Evolutionary conservation across 1,140 invertebrate genomes (phyloP), one percentile per base, ranked within the genome.

Genomic region (Druon quercuslanigerum): DNA sequence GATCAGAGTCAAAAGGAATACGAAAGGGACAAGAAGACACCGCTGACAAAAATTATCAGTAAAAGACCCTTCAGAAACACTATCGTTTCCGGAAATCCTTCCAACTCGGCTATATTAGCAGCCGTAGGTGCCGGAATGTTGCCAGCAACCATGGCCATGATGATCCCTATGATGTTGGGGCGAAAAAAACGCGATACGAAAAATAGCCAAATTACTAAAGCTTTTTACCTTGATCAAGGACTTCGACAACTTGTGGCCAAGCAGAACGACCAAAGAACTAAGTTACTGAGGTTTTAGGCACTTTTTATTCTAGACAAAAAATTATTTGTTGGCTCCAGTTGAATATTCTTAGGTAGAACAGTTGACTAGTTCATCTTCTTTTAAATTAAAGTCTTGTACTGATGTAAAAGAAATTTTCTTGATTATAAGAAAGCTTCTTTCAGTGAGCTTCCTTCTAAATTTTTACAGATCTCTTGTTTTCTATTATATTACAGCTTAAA

Each of bases 141-240:
- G 50, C 95, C 95, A 17, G 95, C 95, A 0, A 95, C 95, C 0
- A 94, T 96, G 93, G 95, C 95, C 2, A 94, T 96, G 94, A 92
- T 96, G 79, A 93, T 96, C 50, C 95, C 95, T 1, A 94, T 96
- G 92, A 94, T 95, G 86, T 90, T 96, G 54, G 94, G 93, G 78
- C 92, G 92, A 83, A 93, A 80, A 76, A 90, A 87, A 83, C 80
- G 88, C 71, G 85, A 66, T 66, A 46, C 40, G 40, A 6, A 66
- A 66, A 40, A 66, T 66, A 66, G 60, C 13, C 33, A 13, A 40
- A 13, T 66, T 33, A 66, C 60, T 2, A 40, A 66, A 16, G 25
- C 20, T 16, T 54, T 52, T 54, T 46, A 73, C 33, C 52, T 74
- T 20, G n/a, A 57, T 50, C 51, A 56, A 74, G 33, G 19, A 71